Conservation (phyloP, 2,113 vertebrate genomes). For the Embiotoca jacksoni region DNA sequence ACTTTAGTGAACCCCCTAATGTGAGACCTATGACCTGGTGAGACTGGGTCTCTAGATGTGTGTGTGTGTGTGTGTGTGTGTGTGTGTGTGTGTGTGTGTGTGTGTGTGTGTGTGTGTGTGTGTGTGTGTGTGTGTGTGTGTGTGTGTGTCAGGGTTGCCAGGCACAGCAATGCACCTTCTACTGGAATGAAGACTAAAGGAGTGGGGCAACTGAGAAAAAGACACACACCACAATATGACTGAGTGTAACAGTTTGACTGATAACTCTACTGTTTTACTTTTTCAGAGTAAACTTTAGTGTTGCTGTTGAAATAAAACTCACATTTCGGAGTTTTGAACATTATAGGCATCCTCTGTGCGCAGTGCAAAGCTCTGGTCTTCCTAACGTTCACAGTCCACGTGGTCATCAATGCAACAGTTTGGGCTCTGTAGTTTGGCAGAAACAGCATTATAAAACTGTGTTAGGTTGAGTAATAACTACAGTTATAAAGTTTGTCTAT, state of each 20-base stretch:
- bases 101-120: conserved; percentile 34
- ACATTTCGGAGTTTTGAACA: no score
- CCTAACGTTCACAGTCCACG: no score
- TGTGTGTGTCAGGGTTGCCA: conserved; percentile 51
- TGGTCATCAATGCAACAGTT: no score
- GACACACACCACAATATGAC: background rate
- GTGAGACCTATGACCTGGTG: conserved; percentile 67
- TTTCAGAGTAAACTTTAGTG: background rate
- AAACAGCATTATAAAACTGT: no score
- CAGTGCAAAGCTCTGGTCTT: no score
- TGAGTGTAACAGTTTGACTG: background rate
- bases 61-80: conserved; percentile 30
- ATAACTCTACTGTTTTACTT: background rate
- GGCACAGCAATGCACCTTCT: conserved; percentile 39
- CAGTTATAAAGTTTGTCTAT: no score
- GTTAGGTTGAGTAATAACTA: no score
- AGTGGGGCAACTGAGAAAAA: background rate
- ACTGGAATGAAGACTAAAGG: conserved; percentile 59
- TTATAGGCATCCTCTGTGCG: no score
- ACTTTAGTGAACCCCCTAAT: conserved; percentile 33
- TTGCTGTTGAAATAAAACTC: no score
- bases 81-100: conserved; percentile 24
- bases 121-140: conserved; percentile 4
- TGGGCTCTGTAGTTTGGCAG: no score
- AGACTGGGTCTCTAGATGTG: conserved; percentile 19